Evolutionary conservation across 2,113 vertebrate genomes (phyloP).

Genomic region (Lepidiolamprologus cunningtoni): DNA sequence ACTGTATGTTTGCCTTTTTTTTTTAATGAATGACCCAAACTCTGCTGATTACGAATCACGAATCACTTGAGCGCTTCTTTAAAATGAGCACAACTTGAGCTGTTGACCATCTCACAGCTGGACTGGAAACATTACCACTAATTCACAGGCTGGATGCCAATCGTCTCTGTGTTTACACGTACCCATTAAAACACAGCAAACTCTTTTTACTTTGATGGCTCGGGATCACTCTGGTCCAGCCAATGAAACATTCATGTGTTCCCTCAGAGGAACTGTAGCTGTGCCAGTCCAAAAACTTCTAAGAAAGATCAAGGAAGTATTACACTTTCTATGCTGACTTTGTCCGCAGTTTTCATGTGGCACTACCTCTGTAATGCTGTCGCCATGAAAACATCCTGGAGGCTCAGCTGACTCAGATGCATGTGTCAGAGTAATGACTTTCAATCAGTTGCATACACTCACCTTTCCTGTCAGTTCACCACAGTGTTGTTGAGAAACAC

Average conservation of each 20-base stretch:
- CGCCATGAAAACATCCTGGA: neutral
- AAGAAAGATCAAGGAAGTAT: neutral
- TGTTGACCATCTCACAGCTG: neutral
- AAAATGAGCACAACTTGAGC: neutral
- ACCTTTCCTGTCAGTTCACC: neutral
- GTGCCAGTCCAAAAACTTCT: neutral
- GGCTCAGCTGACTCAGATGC: neutral
- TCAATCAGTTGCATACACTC: neutral
- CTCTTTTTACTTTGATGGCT: neutral
- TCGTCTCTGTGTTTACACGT: neutral
- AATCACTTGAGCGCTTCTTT: neutral
- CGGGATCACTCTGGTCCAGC: neutral
- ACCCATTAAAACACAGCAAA: neutral
- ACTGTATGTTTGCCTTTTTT: neutral
- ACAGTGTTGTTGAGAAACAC: neutral
- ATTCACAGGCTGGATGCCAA: neutral
- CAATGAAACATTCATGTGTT: slow-evolving; percentile 15
- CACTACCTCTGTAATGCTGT: neutral
- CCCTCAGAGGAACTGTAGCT: neutral
- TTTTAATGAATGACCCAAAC: neutral
- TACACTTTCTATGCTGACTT: neutral
- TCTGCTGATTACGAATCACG: neutral
- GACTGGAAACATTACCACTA: neutral
- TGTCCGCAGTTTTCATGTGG: neutral
- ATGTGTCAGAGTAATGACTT: neutral